phyloP scores from a whole-genome alignment of 2,797 vertebrate species.

The Gymnothorax reevesii region DNA sequence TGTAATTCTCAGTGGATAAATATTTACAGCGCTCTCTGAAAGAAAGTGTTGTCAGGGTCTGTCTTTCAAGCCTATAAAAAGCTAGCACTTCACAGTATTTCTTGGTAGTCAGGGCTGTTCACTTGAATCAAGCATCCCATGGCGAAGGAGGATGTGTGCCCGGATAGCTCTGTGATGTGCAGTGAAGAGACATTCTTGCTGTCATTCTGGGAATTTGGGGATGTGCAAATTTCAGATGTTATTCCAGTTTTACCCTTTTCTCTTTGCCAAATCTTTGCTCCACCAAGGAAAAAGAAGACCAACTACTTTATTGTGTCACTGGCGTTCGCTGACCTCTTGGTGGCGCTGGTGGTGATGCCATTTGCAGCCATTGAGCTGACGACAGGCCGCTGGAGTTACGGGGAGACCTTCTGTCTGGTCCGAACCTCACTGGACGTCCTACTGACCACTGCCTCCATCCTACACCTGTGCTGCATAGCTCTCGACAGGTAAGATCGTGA shows the following conservation, averaged over 20 bases:
- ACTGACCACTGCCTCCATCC: slow-evolving; percentile 76
- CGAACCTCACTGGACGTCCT: slow-evolving; percentile 78
- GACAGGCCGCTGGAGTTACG: slow-evolving; percentile 73
- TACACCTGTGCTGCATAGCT: slow-evolving; percentile 81
- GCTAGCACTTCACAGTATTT: neutral
- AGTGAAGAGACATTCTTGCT: neutral
- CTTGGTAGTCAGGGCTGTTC: neutral
- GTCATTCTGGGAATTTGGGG: neutral
- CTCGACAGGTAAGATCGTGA: slow-evolving; percentile 69
- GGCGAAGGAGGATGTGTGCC: neutral
- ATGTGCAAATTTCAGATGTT: neutral
- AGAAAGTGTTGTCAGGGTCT: neutral
- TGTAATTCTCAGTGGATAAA: slow-evolving; percentile 29
- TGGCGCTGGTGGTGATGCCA: slow-evolving; percentile 79
- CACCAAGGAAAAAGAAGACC: slow-evolving; percentile 76
- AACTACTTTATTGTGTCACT: slow-evolving; percentile 81
- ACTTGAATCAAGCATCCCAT: neutral
- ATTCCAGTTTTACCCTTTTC: neutral
- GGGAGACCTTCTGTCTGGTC: slow-evolving; percentile 78
- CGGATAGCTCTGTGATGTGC: neutral
- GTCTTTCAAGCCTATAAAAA: neutral
- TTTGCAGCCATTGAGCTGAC: slow-evolving; percentile 78
- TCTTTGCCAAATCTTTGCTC: neutral
- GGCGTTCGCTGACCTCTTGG: slow-evolving; percentile 77
- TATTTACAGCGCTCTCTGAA: slow-evolving; percentile 31